phyloP scores from a whole-genome alignment of 2,797 vertebrate genomes.

The Acropternis orthonyx region DNA sequence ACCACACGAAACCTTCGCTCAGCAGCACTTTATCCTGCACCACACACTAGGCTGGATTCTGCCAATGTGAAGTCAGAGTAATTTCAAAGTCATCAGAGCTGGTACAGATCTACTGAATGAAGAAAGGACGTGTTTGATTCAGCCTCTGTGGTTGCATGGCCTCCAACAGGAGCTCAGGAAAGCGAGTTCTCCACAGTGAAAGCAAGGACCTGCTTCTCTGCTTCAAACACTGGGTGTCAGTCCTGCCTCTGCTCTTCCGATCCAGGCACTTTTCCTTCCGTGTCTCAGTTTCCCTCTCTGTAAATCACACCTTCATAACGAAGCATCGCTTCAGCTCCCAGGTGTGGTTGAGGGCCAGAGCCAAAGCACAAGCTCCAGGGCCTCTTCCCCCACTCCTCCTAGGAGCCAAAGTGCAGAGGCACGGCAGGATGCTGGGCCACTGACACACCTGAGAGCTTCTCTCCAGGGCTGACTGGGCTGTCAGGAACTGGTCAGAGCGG shows the following conservation, averaged over 20 bases:
- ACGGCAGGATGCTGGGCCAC: not conserved
- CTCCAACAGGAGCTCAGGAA: not conserved
- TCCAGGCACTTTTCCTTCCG: not conserved
- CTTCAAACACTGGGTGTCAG: not conserved
- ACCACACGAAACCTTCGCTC: not conserved
- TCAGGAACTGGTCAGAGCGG: not conserved
- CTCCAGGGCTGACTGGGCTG: not conserved
- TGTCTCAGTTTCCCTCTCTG: not conserved
- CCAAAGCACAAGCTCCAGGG: not conserved
- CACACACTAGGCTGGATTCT: not conserved
- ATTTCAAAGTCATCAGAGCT: not conserved
- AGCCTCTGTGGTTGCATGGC: not conserved
- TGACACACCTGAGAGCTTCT: not conserved
- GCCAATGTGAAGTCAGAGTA: not conserved
- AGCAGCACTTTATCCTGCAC: not conserved
- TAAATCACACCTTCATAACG: not conserved
- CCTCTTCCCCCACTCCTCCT: not conserved
- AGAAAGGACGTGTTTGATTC: not conserved
- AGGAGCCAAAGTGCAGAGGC: not conserved
- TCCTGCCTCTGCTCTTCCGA: not conserved
- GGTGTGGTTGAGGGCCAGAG: not conserved
- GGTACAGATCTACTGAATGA: not conserved
- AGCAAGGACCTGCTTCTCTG: not conserved
- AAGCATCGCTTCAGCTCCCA: not conserved
- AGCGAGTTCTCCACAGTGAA: not conserved